These are phyloP conservation scores for Eilema caniola DNA, from an alignment of 2,888 invertebrate genomes.

Conservation along the genomic window DNA sequence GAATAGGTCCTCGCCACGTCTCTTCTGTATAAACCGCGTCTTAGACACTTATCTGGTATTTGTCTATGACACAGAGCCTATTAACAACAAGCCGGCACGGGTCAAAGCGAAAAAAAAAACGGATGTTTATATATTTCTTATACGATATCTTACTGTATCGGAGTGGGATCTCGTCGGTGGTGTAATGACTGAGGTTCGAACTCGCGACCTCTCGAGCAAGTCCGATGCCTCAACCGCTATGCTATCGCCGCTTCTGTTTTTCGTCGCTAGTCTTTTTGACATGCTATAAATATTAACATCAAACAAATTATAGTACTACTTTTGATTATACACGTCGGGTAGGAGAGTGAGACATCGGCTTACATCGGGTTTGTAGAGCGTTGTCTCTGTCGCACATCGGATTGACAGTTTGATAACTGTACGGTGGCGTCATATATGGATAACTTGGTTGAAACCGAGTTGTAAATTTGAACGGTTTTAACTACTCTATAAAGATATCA, in stretches of 20 bases:
- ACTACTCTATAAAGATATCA: too few relatives aligned
- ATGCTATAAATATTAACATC: background rate
- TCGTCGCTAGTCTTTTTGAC: background rate
- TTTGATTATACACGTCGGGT: background rate
- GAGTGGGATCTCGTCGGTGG: background rate
- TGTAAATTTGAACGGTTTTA: too few relatives aligned
- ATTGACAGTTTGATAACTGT: background rate
- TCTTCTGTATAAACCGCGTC: too few relatives aligned
- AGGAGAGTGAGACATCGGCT: background rate
- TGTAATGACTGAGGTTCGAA: background rate
- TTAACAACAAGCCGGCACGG: too few relatives aligned
- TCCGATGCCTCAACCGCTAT: background rate
- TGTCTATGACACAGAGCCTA: too few relatives aligned
- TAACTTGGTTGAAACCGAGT: background rate
- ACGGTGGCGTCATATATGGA: background rate
- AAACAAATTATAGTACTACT: slow-evolving; percentile 29
- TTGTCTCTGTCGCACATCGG: background rate
- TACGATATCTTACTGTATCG: background rate
- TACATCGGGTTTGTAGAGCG: background rate
- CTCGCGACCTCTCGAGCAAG: background rate
- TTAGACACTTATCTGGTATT: too few relatives aligned
- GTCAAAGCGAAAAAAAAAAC: too few relatives aligned
- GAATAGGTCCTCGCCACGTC: too few relatives aligned
- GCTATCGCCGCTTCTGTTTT: background rate
- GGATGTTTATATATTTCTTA: background rate